Evolutionary conservation across 2,113 vertebrate genomes (phyloP).

Genomic region (Syngnathus typhle): DNA sequence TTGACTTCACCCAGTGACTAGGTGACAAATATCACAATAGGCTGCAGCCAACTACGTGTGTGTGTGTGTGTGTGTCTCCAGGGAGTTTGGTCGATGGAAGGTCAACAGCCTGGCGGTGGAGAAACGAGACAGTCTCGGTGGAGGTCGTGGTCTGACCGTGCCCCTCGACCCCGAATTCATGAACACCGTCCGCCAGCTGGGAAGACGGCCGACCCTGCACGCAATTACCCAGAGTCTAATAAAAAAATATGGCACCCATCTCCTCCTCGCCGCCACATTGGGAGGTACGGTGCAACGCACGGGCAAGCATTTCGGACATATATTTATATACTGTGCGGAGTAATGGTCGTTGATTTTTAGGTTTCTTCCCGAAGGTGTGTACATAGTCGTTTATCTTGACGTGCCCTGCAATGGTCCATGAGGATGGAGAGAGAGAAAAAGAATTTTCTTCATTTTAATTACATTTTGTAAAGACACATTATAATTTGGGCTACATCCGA

Average conservation of each 20-base stretch:
- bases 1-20: not conserved
- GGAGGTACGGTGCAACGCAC: slow-evolving; percentile 64
- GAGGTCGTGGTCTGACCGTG: slow-evolving; percentile 55
- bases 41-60: slow-evolving; percentile 9
- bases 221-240: slow-evolving; percentile 75
- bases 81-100: slow-evolving; percentile 81
- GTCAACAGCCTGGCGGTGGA: slow-evolving; percentile 76
- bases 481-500: not conserved
- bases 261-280: slow-evolving; percentile 73
- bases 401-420: no score
- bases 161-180: slow-evolving; percentile 76
- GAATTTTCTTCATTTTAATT: not conserved
- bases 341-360: no score
- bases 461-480: not conserved
- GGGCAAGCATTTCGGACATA: slow-evolving; percentile 5
- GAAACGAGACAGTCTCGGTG: slow-evolving; percentile 55
- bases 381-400: no score
- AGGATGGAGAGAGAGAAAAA: no score
- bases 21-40: slow-evolving; percentile 4
- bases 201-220: slow-evolving; percentile 70
- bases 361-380: no score
- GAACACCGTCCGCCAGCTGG: slow-evolving; percentile 71
- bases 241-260: slow-evolving; percentile 77
- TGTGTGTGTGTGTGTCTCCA: slow-evolving; percentile 41
- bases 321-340: no score